A percentile compares a stretch with the other conserved stretches of the same genome.
Evolutionary conservation across 2,888 invertebrate genomes (phyloP).

Genomic region (Sericinus montela): DNA sequence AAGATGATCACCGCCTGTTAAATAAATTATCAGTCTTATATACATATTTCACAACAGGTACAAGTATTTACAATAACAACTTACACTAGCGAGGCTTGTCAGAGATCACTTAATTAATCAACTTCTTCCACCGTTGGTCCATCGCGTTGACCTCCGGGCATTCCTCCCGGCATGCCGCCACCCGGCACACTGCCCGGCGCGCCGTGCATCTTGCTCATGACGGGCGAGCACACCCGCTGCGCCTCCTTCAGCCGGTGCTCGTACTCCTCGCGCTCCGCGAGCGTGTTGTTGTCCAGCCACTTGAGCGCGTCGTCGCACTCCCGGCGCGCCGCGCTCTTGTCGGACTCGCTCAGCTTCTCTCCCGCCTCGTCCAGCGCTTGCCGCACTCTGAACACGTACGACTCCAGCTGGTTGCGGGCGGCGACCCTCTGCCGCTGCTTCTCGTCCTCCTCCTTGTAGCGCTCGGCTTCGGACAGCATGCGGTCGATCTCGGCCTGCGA

Average conservation of each 20-base stretch:
- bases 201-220: constrained; percentile 80
- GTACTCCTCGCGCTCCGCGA: constrained; percentile 82
- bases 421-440: constrained; percentile 82
- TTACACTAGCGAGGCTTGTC: not conserved
- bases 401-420: constrained; percentile 85
- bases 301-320: constrained; percentile 80
- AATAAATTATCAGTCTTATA: not conserved
- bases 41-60: not conserved
- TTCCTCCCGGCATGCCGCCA: not conserved
- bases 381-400: constrained; percentile 84
- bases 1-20: not conserved
- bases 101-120: constrained; percentile 34
- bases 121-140: constrained; percentile 59
- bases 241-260: constrained; percentile 81
- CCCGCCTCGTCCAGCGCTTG: constrained; percentile 83
- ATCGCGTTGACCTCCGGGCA: constrained; percentile 22
- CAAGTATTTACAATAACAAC: not conserved
- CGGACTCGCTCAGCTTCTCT: constrained; percentile 80
- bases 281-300: constrained; percentile 85
- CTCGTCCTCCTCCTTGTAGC: constrained; percentile 85
- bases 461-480: constrained; percentile 87
- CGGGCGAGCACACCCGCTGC: constrained; percentile 76
- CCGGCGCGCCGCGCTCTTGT: constrained; percentile 77
- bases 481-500: constrained; percentile 90
- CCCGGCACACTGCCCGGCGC: constrained; percentile 43